Percentiles rank a stretch among this genome's conserved stretches.
phyloP scores from a whole-genome alignment of 2,888 invertebrate species.

The Carpatolechia fugitivella region DNA sequence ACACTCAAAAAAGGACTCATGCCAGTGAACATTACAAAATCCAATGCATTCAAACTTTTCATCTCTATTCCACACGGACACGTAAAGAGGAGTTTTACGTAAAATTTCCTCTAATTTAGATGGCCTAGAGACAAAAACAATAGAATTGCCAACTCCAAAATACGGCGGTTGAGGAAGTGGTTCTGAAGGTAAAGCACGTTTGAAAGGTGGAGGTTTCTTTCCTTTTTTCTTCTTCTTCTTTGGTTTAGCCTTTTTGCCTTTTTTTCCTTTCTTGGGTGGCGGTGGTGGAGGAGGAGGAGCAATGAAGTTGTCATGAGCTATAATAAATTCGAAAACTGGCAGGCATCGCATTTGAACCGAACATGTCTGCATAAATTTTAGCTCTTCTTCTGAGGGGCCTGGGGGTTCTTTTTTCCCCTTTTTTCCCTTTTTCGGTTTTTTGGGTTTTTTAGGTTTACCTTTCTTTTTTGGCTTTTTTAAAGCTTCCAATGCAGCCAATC shows the following conservation, averaged over 20 bases:
- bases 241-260: slow-evolving; percentile 42
- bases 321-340: slow-evolving; percentile 66
- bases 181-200: slow-evolving; percentile 61
- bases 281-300: slow-evolving; percentile 65
- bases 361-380: slow-evolving; percentile 70
- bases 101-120: slow-evolving; percentile 60
- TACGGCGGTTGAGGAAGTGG: slow-evolving; percentile 69
- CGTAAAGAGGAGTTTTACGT: slow-evolving; percentile 59
- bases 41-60: slow-evolving; percentile 64
- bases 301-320: slow-evolving; percentile 72
- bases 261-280: slow-evolving; percentile 33
- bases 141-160: slow-evolving; percentile 68
- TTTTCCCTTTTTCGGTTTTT: slow-evolving; percentile 36
- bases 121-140: slow-evolving; percentile 66
- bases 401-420: slow-evolving; percentile 63
- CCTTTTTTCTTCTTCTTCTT: slow-evolving; percentile 47
- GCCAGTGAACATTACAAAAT: slow-evolving; percentile 61
- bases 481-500: slow-evolving; percentile 53
- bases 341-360: slow-evolving; percentile 67
- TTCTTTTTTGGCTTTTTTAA: slow-evolving; percentile 45
- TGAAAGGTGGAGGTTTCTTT: slow-evolving; percentile 39
- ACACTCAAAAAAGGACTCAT: slow-evolving; percentile 59
- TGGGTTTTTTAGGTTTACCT: slow-evolving; percentile 25
- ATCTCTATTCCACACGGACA: slow-evolving; percentile 71
- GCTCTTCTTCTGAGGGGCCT: slow-evolving; percentile 67